These are phyloP conservation scores for Gisinianus flammeolus DNA, from an alignment of 2,888 invertebrate genomes.

Conservation along the genomic window DNA sequence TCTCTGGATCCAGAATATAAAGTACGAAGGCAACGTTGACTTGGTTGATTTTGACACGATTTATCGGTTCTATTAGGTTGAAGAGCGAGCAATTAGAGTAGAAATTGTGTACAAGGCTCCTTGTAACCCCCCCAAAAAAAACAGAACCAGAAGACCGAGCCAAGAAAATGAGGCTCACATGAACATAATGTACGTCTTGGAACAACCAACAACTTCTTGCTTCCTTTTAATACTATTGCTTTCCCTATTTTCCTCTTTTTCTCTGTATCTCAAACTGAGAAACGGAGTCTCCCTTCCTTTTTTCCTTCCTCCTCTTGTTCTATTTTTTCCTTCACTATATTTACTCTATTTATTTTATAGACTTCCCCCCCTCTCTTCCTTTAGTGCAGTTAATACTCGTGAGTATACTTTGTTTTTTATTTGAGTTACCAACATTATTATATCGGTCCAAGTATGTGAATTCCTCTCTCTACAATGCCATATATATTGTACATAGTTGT, in stretches of 20 bases:
- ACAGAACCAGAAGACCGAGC: background rate
- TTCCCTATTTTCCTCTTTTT: background rate
- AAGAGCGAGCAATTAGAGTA: slow-evolving; percentile 22
- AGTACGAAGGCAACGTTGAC: background rate
- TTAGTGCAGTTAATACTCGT: background rate
- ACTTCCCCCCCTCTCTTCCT: background rate
- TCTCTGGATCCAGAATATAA: background rate
- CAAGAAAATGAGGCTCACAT: slow-evolving; percentile 14
- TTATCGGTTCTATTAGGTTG: slow-evolving; percentile 24
- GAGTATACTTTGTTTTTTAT: background rate
- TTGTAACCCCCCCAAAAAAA: slow-evolving; percentile 17
- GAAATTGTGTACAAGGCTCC: slow-evolving; percentile 17
- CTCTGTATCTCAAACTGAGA: background rate
- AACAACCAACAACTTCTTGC: slow-evolving; percentile 8
- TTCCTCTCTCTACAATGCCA: too few species aligned
- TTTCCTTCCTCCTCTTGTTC: background rate
- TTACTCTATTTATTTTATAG: background rate
- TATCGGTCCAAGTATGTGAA: too few species aligned
- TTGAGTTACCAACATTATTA: background rate
- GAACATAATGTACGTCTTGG: background rate
- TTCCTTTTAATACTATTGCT: background rate
- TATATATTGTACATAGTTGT: too few species aligned
- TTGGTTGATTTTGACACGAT: slow-evolving; percentile 28
- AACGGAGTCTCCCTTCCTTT: background rate
- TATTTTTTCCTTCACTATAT: background rate